Evolutionary conservation across 2,113 vertebrate species (phyloP), one percentile per base, ranked within the genome.

Genomic region (Theristicus caerulescens): DNA sequence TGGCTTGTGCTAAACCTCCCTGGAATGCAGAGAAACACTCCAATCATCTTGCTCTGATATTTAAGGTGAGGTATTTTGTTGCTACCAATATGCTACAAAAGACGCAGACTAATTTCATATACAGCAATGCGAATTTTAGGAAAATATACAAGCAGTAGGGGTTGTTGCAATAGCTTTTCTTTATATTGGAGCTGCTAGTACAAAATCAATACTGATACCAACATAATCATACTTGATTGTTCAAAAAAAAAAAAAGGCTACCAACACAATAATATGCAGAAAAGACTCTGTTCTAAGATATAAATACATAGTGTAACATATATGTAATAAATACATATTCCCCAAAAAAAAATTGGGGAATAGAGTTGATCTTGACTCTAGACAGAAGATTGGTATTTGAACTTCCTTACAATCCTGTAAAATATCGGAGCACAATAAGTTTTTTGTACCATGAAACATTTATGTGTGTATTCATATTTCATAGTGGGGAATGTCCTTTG

Each of bases 11-110:
- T 91, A 99, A 99, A 94, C 99, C 99, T 44, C 99, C 99, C 2
- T 99, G 99, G 99, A 99, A 99, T 5, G 99, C 99, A 26, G 99
- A 99, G 87, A 99, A 99, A 87, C 99, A 99, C 96, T 99, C 99
- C 67, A 99, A 99, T 97, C 99, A 99, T 95, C 98, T 99, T 90
- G 99, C 99, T 64, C 97, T 99, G 84, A 99, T 99, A 97, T 99
- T 99, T 96, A 99, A 99, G 98, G 99, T 99, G 95, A 96, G 62
- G 9, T 86, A 55, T 65, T 91, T 85, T 57, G 26, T 71, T 84
- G 17, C 38, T 80, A 19, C 12, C 0, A 31, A 4, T 64, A 29
- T 9, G 14, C 57, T 71, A 26, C 16, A 38, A 62, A 81, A 76
- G 46, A 61, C 1, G 0, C 20, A 44, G 49, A 44, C 16, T 54